Evolutionary conservation across 1,140 invertebrate genomes (phyloP).

Genomic region (Monochamus saltuarius): DNA sequence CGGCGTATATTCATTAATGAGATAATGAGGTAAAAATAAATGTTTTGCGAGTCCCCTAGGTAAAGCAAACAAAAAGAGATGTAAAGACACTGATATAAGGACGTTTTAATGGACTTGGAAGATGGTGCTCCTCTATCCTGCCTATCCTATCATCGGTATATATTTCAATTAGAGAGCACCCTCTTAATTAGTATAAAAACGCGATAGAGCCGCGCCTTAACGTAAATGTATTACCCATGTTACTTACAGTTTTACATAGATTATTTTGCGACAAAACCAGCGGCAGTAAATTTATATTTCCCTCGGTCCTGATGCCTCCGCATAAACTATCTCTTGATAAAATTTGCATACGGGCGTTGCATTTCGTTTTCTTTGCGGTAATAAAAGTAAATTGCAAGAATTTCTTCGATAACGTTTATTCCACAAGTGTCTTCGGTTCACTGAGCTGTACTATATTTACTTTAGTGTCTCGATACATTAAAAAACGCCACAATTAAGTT

Average conservation of each 20-base stretch:
- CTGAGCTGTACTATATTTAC: no score
- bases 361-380: not conserved
- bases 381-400: no score
- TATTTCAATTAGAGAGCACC: conserved; percentile 30
- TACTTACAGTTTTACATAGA: conserved; percentile 28
- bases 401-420: no score
- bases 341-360: not conserved
- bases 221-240: conserved; percentile 29
- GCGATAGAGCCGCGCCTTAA: conserved; percentile 21
- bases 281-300: not conserved
- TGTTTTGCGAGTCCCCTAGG: no score
- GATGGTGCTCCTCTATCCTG: not conserved
- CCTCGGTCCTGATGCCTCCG: not conserved
- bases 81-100: not conserved
- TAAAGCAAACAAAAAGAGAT: no score
- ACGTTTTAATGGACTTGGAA: not conserved
- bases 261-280: conserved; percentile 20
- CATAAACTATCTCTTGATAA: not conserved
- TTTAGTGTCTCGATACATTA: no score
- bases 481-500: no score
- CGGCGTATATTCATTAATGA: no score
- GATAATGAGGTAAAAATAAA: no score
- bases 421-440: no score
- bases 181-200: conserved; percentile 29
- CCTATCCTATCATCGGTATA: conserved; percentile 22